A percentile compares a stretch with the other conserved stretches of the same genome.
These are phyloP conservation scores for Acronicta leporina DNA, from an alignment of 2,888 invertebrate species.

Conservation along the genomic window DNA sequence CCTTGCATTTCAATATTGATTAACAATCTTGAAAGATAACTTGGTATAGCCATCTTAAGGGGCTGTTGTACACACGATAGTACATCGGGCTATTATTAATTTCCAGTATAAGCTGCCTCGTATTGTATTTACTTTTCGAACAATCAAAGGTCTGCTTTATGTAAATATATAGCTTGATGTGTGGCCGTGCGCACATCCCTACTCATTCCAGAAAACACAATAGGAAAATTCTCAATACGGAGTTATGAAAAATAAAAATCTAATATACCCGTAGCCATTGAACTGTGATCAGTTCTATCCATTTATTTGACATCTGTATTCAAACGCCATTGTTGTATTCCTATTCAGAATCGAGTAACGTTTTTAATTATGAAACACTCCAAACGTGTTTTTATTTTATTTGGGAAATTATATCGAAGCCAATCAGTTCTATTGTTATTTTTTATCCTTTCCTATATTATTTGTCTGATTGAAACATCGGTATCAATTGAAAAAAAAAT, in stretches of 20 bases:
- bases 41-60: constrained; percentile 15
- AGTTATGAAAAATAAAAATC: constrained; percentile 20
- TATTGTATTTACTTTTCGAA: too few species aligned
- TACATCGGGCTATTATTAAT: too few species aligned
- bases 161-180: too few species aligned
- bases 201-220: constrained; percentile 9
- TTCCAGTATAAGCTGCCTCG: too few species aligned
- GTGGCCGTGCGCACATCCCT: neutral
- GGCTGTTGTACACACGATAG: constrained; percentile 16
- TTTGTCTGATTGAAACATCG: constrained; percentile 6
- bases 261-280: constrained; percentile 21
- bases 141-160: too few species aligned
- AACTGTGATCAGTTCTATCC: constrained; percentile 33
- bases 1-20: constrained; percentile 49
- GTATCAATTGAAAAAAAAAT: neutral
- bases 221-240: constrained; percentile 5
- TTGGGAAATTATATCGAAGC: constrained; percentile 28
- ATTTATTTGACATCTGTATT: constrained; percentile 47
- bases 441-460: constrained; percentile 17
- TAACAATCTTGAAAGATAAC: constrained; percentile 35
- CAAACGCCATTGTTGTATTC: constrained; percentile 32
- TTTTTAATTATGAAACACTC: constrained; percentile 51
- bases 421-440: constrained; percentile 22
- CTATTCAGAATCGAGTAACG: constrained; percentile 37
- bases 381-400: constrained; percentile 32